A percentile compares a stretch with the other conserved stretches of the same genome.
Conservation (phyloP, 2,797 vertebrate genomes). For the Tinamus major region DNA sequence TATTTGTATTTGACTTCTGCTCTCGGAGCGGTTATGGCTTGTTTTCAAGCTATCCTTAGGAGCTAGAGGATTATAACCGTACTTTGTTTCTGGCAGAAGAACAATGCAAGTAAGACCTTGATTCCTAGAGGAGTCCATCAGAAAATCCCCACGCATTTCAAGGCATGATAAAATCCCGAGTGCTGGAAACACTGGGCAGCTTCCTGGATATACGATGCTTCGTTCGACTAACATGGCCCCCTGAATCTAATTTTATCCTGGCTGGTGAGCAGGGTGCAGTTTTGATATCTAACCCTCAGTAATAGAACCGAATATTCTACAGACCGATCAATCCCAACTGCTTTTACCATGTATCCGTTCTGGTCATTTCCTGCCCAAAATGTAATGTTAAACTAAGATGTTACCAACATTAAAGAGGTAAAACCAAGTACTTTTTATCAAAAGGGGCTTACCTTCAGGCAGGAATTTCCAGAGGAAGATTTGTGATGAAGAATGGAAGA, state of each 20-base stretch:
- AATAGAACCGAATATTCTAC: background rate
- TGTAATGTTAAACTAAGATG: background rate
- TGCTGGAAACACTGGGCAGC: background rate
- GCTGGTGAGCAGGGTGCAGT: background rate
- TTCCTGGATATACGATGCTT: background rate
- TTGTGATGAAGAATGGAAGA: background rate
- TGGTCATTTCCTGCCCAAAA: background rate
- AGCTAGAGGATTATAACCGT: background rate
- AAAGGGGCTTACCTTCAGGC: slow-evolving; percentile 67
- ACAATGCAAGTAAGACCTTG: background rate
- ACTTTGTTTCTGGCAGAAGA: background rate
- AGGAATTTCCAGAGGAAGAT: slow-evolving; percentile 39
- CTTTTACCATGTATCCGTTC: background rate
- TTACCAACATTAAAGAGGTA: background rate
- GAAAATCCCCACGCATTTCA: background rate
- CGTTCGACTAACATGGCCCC: background rate
- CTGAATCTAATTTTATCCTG: background rate
- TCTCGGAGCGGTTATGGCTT: background rate
- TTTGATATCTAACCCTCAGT: background rate
- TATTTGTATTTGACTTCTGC: background rate
- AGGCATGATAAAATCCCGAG: background rate
- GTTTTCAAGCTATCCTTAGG: background rate
- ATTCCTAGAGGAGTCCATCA: background rate
- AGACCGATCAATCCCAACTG: background rate
- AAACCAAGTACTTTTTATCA: background rate